Conservation (phyloP, 2,797 vertebrate genomes). For the Paratrypauchen microcephalus region DNA sequence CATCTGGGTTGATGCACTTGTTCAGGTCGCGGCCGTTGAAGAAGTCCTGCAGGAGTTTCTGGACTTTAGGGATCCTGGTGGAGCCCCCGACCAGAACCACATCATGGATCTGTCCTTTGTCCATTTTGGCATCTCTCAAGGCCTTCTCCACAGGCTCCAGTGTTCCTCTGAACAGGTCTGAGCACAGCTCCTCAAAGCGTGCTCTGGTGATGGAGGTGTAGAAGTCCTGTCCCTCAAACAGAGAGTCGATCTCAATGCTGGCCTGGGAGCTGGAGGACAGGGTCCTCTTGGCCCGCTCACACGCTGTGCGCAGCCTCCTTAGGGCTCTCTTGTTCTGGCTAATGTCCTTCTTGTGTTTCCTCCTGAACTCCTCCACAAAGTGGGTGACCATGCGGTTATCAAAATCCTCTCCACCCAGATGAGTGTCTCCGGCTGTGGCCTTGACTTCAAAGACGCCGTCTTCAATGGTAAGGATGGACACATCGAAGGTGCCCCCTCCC, state of each 20-base stretch:
- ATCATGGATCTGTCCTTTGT: conserved; percentile 52
- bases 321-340: no score
- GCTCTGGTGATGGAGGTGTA: conserved; percentile 56
- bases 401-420: conserved; percentile 26
- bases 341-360: conserved; percentile 48
- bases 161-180: conserved; percentile 52
- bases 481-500: conserved; percentile 30
- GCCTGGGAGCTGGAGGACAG: conserved; percentile 61
- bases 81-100: conserved; percentile 54
- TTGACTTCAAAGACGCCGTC: conserved; percentile 55
- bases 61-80: conserved; percentile 58
- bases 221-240: conserved; percentile 52
- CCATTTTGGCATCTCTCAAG: conserved; percentile 54
- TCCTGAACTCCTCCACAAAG: conserved; percentile 48
- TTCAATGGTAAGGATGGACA: conserved; percentile 53
- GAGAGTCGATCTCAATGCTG: conserved; percentile 52
- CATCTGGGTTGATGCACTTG: conserved; percentile 63
- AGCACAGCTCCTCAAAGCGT: conserved; percentile 12
- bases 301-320: no score
- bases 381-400: no score
- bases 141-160: conserved; percentile 58
- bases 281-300: conserved; percentile 54
- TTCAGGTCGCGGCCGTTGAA: conserved; percentile 58
- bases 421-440: conserved; percentile 50
- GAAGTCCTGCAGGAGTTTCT: conserved; percentile 60